Percentiles rank a stretch among this genome's conserved stretches.
Conservation (phyloP, 2,113 vertebrate genomes). For the Vidua macroura region DNA sequence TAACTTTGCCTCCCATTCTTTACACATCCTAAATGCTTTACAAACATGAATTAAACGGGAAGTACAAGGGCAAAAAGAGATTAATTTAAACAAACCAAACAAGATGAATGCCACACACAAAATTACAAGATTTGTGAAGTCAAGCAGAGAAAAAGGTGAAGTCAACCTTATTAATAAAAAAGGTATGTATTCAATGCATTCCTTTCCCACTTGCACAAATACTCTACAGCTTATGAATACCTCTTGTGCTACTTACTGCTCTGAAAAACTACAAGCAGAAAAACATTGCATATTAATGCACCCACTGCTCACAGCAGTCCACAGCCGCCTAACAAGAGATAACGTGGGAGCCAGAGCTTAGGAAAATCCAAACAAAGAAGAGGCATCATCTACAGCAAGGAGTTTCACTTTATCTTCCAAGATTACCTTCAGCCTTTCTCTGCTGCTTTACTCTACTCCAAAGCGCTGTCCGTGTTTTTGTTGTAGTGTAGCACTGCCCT, state of each 20-base stretch:
- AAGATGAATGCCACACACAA: neutral
- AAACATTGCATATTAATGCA: neutral
- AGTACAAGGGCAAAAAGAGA: constrained; percentile 27
- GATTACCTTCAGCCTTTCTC: constrained; percentile 1
- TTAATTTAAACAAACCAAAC: constrained; percentile 36
- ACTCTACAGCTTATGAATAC: neutral
- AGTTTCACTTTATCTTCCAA: neutral
- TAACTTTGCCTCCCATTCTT: neutral
- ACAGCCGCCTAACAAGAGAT: constrained; percentile 10
- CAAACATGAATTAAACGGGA: neutral
- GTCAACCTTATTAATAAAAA: neutral
- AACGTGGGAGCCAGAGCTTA: neutral
- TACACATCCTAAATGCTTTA: constrained; percentile 26
- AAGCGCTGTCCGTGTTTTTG: neutral
- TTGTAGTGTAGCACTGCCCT: neutral
- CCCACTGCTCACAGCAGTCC: neutral
- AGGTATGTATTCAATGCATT: constrained; percentile 9
- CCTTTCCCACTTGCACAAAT: constrained; percentile 13
- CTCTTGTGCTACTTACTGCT: neutral
- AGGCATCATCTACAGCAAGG: neutral
- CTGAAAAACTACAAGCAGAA: constrained; percentile 11
- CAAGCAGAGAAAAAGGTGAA: neutral
- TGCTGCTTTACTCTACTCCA: neutral
- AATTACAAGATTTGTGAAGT: constrained; percentile 22
- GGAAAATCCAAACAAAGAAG: constrained; percentile 27